Evolutionary conservation across 1,140 invertebrate genomes (phyloP).

Genomic region (Epicauta chinensis): DNA sequence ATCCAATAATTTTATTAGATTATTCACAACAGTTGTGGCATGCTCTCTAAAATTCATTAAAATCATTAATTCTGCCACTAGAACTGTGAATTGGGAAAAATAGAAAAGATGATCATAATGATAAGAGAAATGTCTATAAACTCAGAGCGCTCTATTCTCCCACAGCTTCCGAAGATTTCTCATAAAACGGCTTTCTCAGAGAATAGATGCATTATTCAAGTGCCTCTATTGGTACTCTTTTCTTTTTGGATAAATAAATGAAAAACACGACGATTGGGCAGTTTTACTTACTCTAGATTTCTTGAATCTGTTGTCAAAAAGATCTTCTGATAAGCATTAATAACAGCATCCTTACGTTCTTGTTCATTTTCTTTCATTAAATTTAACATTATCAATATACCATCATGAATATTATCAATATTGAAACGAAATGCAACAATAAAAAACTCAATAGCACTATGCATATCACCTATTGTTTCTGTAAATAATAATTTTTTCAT

Average conservation of each 20-base stretch:
- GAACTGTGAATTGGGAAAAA: too few relatives aligned
- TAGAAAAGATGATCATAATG: too few relatives aligned
- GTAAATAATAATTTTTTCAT: constrained; percentile 33
- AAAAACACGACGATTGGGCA: not conserved
- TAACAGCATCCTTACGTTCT: constrained; percentile 32
- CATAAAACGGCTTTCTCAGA: too few relatives aligned
- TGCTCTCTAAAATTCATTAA: constrained; percentile 35
- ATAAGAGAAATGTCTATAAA: too few relatives aligned
- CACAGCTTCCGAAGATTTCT: too few relatives aligned
- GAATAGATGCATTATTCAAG: too few relatives aligned
- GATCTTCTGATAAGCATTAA: constrained; percentile 33
- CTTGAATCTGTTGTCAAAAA: constrained; percentile 33
- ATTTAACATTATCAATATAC: constrained; percentile 34
- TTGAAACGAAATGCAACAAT: constrained; percentile 34
- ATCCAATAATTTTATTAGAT: constrained; percentile 30
- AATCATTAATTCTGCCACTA: constrained; percentile 2
- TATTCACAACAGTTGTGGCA: constrained; percentile 25
- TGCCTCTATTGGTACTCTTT: too few relatives aligned
- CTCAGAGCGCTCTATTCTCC: too few relatives aligned
- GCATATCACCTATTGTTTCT: constrained; percentile 32
- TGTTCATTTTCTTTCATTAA: constrained; percentile 35
- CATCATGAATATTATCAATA: constrained; percentile 29
- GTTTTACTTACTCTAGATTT: constrained; percentile 34
- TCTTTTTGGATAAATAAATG: too few relatives aligned
- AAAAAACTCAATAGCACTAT: constrained; percentile 37